Base-by-base conservation (phyloP, 2,888 invertebrate species). In the Nomada ruficornis region DNA sequence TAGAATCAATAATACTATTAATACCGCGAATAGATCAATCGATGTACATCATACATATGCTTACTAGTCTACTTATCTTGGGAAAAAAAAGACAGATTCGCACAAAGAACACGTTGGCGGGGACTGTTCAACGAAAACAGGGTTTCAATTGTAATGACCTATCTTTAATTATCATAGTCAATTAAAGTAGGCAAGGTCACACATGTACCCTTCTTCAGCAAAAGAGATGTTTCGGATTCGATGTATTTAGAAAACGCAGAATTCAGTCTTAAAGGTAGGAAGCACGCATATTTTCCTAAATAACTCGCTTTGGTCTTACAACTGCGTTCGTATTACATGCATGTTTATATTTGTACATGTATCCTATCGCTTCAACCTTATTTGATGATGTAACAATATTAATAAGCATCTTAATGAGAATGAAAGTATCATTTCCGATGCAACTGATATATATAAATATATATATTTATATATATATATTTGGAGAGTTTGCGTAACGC, bases 261-360 rank as follows among this genome's bases (percentile, higher is more conserved):
- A 87, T 86, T 91, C 91, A 91, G 91, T 91, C 91, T 91, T 91
- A 88, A 86, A 86, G 85, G 83, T 88, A 89, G 91, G 91, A 91
- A 91, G 90, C 91, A 88, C 90, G 86, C 76, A 64, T 84, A 78
- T 81, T 74, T 73, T 85, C 85, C 84, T 85, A 63, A 80, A 77
- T 75, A 77, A 80, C 78, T 73, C 73, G 76, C 78, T 83, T 79
- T 80, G 72, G 73, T 81, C 76, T 87, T 82, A 74, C 65, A 83
- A 74, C 75, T 80, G 72, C 76, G 69, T 82, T 62, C 62, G 65
- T 62, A 62, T 68, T 83, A 83, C 55, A 73, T 74, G 59, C 70
- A 82, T 77, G 67, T 81, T 59, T 72, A 68, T 80, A 54, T 73
- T 63, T 80, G 70, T 82, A 76, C 76, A 76, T 76, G 82, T 44